Evolutionary conservation across 2,888 invertebrate species (phyloP).

Genomic region (Hetaerina titia): DNA sequence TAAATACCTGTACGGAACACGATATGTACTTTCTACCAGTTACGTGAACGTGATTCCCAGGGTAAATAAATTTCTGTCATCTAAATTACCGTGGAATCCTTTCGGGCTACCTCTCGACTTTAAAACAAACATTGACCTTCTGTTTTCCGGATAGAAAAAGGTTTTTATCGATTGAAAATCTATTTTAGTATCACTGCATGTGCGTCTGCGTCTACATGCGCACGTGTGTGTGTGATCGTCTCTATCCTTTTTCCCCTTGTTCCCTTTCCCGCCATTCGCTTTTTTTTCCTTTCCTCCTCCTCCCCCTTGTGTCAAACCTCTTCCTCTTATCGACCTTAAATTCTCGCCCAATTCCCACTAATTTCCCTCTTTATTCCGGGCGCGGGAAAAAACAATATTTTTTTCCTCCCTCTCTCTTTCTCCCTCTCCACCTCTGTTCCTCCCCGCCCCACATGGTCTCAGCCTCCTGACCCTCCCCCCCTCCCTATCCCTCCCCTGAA

Average conservation of each 20-base stretch:
- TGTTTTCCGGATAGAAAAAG: neutral
- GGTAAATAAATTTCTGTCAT: neutral
- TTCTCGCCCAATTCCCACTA: constrained; percentile 23
- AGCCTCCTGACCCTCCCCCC: neutral
- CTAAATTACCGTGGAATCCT: neutral
- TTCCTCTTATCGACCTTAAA: neutral
- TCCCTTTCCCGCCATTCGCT: neutral
- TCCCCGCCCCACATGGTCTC: neutral
- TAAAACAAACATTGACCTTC: neutral
- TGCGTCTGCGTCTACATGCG: neutral
- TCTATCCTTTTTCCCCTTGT: neutral
- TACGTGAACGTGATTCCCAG: neutral
- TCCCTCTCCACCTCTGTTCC: neutral
- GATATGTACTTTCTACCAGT: neutral
- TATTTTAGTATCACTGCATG: neutral
- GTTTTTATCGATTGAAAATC: neutral
- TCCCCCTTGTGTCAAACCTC: neutral
- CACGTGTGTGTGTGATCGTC: neutral
- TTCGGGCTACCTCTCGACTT: neutral
- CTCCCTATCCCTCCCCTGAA: neutral
- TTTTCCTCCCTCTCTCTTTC: neutral
- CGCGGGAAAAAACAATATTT: neutral
- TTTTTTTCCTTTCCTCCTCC: neutral
- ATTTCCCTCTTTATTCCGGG: neutral
- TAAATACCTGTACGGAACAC: no score